Conservation (phyloP, 2,797 vertebrate species). For the Sciurus vulgaris region DNA sequence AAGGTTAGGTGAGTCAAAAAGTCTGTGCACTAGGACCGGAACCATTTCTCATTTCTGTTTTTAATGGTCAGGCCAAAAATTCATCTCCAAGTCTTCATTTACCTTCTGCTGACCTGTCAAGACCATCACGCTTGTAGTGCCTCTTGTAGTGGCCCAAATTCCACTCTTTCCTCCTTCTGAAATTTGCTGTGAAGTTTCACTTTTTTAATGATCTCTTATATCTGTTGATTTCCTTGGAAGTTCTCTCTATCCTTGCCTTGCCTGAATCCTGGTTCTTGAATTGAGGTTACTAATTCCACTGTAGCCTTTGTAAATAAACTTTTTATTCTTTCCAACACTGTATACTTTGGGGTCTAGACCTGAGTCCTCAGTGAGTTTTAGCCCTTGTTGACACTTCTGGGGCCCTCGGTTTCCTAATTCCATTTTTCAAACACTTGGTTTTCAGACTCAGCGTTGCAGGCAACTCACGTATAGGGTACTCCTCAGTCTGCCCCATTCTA, state of each 20-base stretch:
- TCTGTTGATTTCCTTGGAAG: accelerated
- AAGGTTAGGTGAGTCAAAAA: neutral
- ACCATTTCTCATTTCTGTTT: neutral
- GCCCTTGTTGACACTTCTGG: accelerated
- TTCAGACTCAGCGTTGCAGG: neutral
- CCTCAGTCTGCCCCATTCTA: neutral
- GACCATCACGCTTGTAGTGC: accelerated
- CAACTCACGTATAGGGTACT: neutral
- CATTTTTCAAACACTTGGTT: neutral
- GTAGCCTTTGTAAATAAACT: neutral
- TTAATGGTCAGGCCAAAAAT: neutral
- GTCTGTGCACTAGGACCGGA: too few species aligned
- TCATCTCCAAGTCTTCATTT: neutral
- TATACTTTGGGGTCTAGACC: neutral
- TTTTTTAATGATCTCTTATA: neutral
- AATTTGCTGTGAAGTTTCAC: neutral
- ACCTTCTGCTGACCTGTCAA: neutral
- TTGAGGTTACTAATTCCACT: neutral
- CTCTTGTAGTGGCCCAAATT: neutral
- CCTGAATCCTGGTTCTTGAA: neutral
- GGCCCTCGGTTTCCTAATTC: neutral
- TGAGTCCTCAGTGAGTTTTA: neutral
- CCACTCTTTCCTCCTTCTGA: neutral
- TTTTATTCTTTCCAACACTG: neutral
- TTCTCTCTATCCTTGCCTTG: neutral